Base-by-base conservation (phyloP, 1,140 invertebrate genomes). In the Probaryconus sp. region DNA sequence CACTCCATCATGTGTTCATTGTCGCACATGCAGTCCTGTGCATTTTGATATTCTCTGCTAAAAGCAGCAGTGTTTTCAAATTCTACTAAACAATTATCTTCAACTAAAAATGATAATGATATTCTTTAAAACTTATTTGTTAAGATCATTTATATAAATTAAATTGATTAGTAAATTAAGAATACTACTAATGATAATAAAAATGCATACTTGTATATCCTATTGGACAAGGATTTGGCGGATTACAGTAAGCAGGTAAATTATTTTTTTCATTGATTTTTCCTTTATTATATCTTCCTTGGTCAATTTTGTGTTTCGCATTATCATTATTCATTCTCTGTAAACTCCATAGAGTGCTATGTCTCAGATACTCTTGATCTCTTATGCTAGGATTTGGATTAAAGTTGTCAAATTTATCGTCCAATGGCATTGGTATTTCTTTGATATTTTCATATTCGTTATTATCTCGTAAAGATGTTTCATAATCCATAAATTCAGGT, bases 1-100 rank as follows among this genome's bases (percentile, higher is more conserved):
- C n/a, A n/a, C n/a, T n/a, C 93, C 81, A 99, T 95, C 98, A 99
- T 99, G 87, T 99, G 98, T 81, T 99, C 98, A 1, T 92, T 93
- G 82, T 99, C 98, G 74, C 98, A 99, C 91, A 98, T 97, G 82
- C 98, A 99, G 50, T 98, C 94, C 83, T 99, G 97, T 0, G 93
- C 89, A 1, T 93, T 92, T 86, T 99, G 98, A 85, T 97, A 98
- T 71, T 97, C 92, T 0, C 97, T 92, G 81, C 97, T 98, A 88
- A 97, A 99, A 0, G 94, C 93, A 0, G 98, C 97, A 0, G 96
- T 96, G 84, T 99, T 99, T 78, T 97, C 96, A 81, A 99, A 99
- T 28, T 95, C 91, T 40, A 91, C 93, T 60, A 97, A 89, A 83
- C 98, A 99, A 74, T 97, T 94, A 88, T 98, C 94, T 50, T 92